Evolutionary conservation across 2,113 vertebrate species (phyloP).

Genomic region (Ammospiza nelsoni): DNA sequence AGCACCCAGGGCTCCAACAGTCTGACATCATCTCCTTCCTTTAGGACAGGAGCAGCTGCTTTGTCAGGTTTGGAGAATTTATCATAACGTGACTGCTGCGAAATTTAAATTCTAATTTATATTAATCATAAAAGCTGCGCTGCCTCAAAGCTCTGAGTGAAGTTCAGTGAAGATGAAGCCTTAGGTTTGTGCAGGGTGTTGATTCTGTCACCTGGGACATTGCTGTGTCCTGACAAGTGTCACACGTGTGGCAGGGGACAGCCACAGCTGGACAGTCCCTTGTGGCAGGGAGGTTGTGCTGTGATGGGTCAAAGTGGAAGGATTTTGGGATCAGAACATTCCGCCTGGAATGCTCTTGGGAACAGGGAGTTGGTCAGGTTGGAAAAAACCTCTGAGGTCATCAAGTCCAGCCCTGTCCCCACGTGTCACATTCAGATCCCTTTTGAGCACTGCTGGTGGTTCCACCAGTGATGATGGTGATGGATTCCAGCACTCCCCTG

Average conservation of each 20-base stretch:
- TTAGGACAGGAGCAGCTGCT: background rate
- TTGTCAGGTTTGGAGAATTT: background rate
- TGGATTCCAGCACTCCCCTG: background rate
- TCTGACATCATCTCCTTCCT: background rate
- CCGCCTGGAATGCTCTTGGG: rapidly evolving
- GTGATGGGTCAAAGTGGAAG: rapidly evolving
- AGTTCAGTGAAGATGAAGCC: background rate
- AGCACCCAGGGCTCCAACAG: background rate
- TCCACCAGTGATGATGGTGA: background rate
- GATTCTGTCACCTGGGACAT: background rate
- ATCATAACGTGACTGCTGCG: background rate
- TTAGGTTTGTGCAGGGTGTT: rapidly evolving
- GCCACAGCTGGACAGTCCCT: background rate
- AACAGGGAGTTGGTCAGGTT: rapidly evolving
- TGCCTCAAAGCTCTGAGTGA: background rate
- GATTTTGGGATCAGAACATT: rapidly evolving
- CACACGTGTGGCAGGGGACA: rapidly evolving
- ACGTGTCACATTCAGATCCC: rapidly evolving
- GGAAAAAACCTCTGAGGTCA: background rate
- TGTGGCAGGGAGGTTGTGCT: rapidly evolving
- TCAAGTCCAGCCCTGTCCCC: rapidly evolving
- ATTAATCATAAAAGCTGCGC: rapidly evolving
- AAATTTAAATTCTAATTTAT: background rate
- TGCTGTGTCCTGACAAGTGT: background rate
- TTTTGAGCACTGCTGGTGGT: background rate